Conservation (phyloP, 1,140 invertebrate genomes). For the Diorhabda elongata region DNA sequence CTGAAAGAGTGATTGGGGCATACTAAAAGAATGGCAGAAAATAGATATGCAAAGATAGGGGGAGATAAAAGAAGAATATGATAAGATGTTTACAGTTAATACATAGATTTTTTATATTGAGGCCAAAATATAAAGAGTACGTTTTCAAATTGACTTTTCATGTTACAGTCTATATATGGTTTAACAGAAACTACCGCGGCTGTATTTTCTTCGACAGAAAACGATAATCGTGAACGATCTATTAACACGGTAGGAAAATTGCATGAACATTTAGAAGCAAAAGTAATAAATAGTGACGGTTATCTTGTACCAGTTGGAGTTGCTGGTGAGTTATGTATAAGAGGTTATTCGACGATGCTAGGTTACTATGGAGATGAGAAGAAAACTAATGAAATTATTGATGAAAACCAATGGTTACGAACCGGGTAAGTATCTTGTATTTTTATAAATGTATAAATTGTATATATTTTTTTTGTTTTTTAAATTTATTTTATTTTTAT, state of each 20-base stretch:
- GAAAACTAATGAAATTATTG: constrained; percentile 73
- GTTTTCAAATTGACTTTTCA: neutral
- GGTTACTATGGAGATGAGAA: constrained; percentile 82
- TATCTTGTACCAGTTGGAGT: constrained; percentile 68
- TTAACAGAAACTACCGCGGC: constrained; percentile 82
- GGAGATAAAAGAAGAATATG: too few relatives aligned
- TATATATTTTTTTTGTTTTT: too few relatives aligned
- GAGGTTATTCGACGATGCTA: constrained; percentile 79
- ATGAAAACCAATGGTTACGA: constrained; percentile 74
- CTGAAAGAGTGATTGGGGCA: too few relatives aligned
- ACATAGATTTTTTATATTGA: too few relatives aligned
- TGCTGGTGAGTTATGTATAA: constrained; percentile 76
- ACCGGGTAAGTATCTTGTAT: constrained; percentile 68
- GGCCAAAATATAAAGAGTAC: too few relatives aligned
- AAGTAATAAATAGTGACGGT: constrained; percentile 67
- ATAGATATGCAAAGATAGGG: too few relatives aligned
- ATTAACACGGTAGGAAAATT: constrained; percentile 75
- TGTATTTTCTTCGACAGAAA: constrained; percentile 61
- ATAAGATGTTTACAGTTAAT: too few relatives aligned
- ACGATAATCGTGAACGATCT: constrained; percentile 63
- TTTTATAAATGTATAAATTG: neutral
- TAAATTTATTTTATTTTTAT: constrained; percentile 27
- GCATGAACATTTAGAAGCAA: constrained; percentile 74
- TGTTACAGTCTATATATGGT: constrained; percentile 74
- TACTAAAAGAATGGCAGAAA: too few relatives aligned